Conservation (phyloP, 1,140 invertebrate genomes). For the Penaeus chinensis region DNA sequence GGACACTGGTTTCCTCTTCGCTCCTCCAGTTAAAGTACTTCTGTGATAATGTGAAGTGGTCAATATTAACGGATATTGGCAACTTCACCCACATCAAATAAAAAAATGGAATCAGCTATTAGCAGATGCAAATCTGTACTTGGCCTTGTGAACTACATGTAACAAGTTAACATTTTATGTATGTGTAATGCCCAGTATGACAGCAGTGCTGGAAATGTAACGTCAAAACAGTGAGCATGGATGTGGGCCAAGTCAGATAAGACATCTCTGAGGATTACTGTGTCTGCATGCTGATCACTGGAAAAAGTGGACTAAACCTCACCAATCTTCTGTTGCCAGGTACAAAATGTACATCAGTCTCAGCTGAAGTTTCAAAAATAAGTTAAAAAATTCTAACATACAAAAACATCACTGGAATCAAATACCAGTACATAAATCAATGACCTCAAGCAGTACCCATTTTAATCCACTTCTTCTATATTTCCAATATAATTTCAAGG, state of each 20-base stretch:
- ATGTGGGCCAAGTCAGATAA: not conserved
- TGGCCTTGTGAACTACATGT: conserved; percentile 12
- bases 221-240: not conserved
- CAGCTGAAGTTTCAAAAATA: conserved; percentile 27
- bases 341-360: conserved; percentile 46
- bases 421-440: conserved; percentile 25
- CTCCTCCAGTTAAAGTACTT: conserved; percentile 28
- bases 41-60: not conserved
- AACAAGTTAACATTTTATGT: not conserved
- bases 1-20: not conserved
- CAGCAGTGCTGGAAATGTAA: conserved; percentile 22
- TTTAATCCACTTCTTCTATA: conserved; percentile 27
- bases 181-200: conserved; percentile 25
- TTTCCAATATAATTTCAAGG: conserved; percentile 21
- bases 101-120: conserved; percentile 21
- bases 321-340: conserved; percentile 45
- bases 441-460: not conserved
- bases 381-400: not conserved
- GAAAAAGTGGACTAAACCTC: conserved; percentile 26
- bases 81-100: conserved; percentile 34
- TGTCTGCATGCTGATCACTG: not conserved
- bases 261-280: not conserved
- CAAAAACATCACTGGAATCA: conserved; percentile 22
- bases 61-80: not conserved
- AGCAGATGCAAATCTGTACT: conserved; percentile 25